Conservation (phyloP, 2,888 invertebrate species). For the Sarcophaga variegata region DNA sequence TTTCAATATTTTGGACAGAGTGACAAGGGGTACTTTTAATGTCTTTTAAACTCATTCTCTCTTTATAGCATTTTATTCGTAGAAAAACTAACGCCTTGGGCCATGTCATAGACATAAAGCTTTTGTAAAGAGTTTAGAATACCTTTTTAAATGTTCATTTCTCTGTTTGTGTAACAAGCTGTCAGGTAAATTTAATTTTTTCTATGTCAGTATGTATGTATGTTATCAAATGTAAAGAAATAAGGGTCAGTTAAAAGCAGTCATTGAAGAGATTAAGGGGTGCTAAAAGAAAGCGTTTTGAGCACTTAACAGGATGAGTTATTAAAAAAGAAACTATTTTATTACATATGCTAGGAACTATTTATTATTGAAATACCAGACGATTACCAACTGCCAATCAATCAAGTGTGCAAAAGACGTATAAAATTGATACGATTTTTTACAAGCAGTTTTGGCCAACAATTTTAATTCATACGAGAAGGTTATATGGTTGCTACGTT, state of each 20-base stretch:
- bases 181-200: conserved; percentile 22
- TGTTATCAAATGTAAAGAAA: neutral
- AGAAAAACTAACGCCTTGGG: neutral
- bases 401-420: too few relatives aligned
- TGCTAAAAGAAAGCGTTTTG: too few relatives aligned
- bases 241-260: neutral
- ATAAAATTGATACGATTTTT: too few relatives aligned
- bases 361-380: too few relatives aligned
- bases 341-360: too few relatives aligned
- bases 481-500: too few relatives aligned
- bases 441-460: too few relatives aligned
- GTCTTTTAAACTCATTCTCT: neutral
- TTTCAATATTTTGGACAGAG: neutral
- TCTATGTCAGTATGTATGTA: neutral
- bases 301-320: too few relatives aligned
- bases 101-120: neutral
- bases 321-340: too few relatives aligned
- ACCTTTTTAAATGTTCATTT: neutral
- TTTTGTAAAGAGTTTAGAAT: neutral
- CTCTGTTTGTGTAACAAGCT: conserved; percentile 6
- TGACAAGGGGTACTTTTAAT: neutral
- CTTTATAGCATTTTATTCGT: neutral
- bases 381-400: too few relatives aligned
- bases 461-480: too few relatives aligned
- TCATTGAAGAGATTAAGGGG: too few relatives aligned